These are phyloP conservation scores for Mylabris sibirica DNA, from an alignment of 2,888 invertebrate species.

Conservation along the genomic window DNA sequence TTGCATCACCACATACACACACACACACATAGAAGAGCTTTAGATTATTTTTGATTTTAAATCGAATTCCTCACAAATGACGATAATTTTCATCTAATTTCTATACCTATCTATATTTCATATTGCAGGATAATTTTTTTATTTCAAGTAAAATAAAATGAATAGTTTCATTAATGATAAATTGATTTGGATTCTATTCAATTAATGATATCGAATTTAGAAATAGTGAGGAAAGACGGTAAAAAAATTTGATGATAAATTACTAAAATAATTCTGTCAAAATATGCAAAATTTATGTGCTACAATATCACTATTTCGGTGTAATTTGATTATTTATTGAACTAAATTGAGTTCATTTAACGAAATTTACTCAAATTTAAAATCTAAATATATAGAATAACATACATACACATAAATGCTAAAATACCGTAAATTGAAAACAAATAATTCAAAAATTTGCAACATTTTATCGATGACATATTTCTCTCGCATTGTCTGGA, in stretches of 20 bases:
- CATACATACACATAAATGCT: not conserved
- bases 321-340: constrained; percentile 11
- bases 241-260: not conserved
- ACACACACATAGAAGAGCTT: not conserved
- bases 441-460: not conserved
- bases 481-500: not conserved
- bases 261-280: not conserved
- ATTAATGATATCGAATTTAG: not conserved
- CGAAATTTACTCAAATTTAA: not conserved
- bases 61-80: not conserved
- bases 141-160: not conserved
- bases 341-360: not conserved
- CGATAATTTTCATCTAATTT: too few species aligned
- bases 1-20: too few species aligned
- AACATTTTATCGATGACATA: not conserved
- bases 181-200: not conserved
- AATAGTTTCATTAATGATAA: not conserved
- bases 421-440: not conserved
- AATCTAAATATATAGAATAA: not conserved
- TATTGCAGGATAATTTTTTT: not conserved
- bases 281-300: not conserved
- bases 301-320: not conserved
- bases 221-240: not conserved
- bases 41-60: not conserved
- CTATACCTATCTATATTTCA: too few species aligned